Conservation (phyloP, 2,888 invertebrate genomes). For the Hecatera dysodea region DNA sequence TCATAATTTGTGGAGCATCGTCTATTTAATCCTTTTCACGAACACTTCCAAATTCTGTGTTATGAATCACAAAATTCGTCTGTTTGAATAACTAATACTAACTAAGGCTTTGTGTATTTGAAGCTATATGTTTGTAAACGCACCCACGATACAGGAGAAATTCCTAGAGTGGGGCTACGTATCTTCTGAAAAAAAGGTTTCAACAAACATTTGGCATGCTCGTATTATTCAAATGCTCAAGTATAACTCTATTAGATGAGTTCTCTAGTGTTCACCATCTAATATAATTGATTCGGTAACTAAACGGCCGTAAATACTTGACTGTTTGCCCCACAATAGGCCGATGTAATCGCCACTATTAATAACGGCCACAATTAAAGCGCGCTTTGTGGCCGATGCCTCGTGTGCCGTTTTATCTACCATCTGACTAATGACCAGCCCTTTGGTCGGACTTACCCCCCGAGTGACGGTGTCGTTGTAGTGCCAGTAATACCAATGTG, state of each 20-base stretch:
- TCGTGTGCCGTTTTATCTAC: slow-evolving; percentile 67
- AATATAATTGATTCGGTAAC: slow-evolving; percentile 57
- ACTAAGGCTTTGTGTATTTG: too few relatives aligned
- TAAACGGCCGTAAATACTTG: slow-evolving; percentile 56
- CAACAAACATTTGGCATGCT: not conserved
- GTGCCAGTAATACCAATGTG: slow-evolving; percentile 4
- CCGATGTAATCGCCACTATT: slow-evolving; percentile 69
- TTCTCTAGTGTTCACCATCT: slow-evolving; percentile 15
- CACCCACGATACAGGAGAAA: too few relatives aligned
- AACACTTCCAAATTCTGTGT: not conserved
- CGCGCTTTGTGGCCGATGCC: slow-evolving; percentile 67
- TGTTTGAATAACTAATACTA: not conserved
- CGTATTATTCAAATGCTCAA: not conserved
- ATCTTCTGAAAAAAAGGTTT: too few relatives aligned
- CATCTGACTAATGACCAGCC: slow-evolving; percentile 66
- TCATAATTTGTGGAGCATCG: slow-evolving; percentile 1
- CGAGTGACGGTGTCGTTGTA: slow-evolving; percentile 17
- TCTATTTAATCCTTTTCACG: not conserved
- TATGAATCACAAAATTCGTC: not conserved
- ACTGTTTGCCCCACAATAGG: slow-evolving; percentile 58
- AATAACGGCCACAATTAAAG: slow-evolving; percentile 69
- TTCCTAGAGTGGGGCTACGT: too few relatives aligned
- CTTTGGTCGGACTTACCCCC: slow-evolving; percentile 35
- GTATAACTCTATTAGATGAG: slow-evolving; percentile 11
- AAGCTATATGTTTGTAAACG: too few relatives aligned